Conservation (phyloP, 2,113 vertebrate genomes). For the Aphelocoma coerulescens region DNA sequence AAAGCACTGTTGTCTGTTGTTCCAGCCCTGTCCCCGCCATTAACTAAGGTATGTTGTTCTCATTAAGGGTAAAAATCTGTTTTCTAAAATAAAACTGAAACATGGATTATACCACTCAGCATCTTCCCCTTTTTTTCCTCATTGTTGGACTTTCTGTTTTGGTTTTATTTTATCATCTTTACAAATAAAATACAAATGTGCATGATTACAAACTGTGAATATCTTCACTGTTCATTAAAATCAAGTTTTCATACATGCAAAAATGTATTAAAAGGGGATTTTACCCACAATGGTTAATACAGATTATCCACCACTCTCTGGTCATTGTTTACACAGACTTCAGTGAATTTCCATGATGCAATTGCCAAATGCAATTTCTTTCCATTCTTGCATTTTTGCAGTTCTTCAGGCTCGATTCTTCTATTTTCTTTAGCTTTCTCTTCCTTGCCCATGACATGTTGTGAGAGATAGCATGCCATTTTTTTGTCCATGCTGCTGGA, state of each 20-base stretch:
- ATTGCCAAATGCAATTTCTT: neutral
- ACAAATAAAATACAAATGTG: neutral
- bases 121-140: neutral
- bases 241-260: neutral
- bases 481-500: neutral
- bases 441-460: neutral
- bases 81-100: neutral
- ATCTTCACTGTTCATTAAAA: neutral
- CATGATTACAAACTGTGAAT: neutral
- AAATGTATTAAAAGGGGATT: neutral
- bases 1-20: constrained; percentile 60
- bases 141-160: neutral
- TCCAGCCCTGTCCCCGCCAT: neutral
- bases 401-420: neutral
- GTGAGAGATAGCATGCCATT: neutral
- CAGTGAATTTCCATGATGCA: neutral
- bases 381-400: neutral
- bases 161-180: neutral
- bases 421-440: neutral
- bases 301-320: neutral
- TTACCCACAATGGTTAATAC: neutral
- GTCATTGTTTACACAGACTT: neutral
- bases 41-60: constrained; percentile 71
- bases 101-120: neutral
- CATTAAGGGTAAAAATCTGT: neutral